Base-by-base conservation (phyloP, 1,140 invertebrate species). In the Chironomus tepperi region DNA sequence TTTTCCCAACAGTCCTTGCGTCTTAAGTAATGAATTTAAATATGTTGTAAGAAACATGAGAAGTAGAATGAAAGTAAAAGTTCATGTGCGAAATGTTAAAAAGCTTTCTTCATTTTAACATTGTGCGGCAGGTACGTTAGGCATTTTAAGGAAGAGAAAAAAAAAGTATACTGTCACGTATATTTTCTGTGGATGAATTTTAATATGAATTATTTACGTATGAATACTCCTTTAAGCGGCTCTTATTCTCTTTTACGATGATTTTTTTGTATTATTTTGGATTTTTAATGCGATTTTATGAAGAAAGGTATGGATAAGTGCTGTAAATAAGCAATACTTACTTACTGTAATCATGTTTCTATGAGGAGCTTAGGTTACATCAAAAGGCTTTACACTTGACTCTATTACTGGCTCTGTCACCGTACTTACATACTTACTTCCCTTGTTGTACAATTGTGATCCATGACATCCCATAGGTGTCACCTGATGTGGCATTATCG, bases 191-290 rank as follows among this genome's bases (percentile, higher is more conserved):
- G 47, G 47, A 57, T 57, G 47, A 57, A 57, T 57, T 57, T 57
- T 57, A 57, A 57, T 57, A 57, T 57, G 47, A 57, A 57, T 57
- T 57, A 57, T 57, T 57, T 57, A 57, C 47, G 47, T 57, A 57
- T 15, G 47, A 57, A 57, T 57, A 57, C 47, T 57, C 47, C 24
- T 57, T 57, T n/a, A 57, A 57, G 12, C 12, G 47, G 47, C 47
- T 12, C 3, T 57, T 57, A 47, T 57, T 3, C n/a, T 57, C 47
- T 57, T 8, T n/a, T 15, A 57, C 10, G 47, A 57, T 12, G n/a
- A 57, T n/a, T 57, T 57, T 57, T 12, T 57, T 57, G n/a, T n/a
- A 12, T n/a, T 57, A n/a, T 57, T n/a, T 57, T 57, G 12, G 15
- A n/a, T 34, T 34, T 34, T 34, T 34, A 34, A n/a, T n/a, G 24